Evolutionary conservation across 2,113 vertebrate genomes (phyloP), one percentile per base, ranked within the genome.

Genomic region (Girardinichthys multiradiatus): DNA sequence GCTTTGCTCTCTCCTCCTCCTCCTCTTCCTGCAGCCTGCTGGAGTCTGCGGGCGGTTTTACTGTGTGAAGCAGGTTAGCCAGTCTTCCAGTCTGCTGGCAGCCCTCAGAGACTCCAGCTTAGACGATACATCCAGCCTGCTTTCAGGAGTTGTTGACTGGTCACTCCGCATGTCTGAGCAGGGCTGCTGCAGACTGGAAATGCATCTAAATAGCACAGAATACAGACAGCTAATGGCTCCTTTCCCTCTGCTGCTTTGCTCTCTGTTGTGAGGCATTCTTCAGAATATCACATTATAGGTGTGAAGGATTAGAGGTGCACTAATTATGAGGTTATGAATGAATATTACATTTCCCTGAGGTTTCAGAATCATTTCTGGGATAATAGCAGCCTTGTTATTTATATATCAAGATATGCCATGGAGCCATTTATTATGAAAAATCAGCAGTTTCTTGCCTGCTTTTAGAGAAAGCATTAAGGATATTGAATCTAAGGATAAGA

Each of bases 311-410:
- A 85, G 68, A 68, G 75, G 60, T 71, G 0, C 1, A 15, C 72
- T 80, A 79, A 88, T 89, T 80, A 83, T 21, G 65, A 84, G 73
- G 73, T 73, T 77, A 65, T 83, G 78, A 88, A 83, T 82, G 68
- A 54, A 69, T 75, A 68, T 81, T 62, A 63, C 75, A 60, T 79
- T 75, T 86, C 78, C 79, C 80, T 29, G 72, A 84, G 79, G 79
- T 87, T 84, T 27, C 62, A 9, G 67, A 80, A 78, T 80, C 63
- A 45, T 85, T 77, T 80, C 68, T 74, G 68, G 83, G 73, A 86
- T 83, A 83, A 83, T 64, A 80, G 81, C 74, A 48, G 62, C 62
- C 27, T 72, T 84, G 61, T 79, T 82, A 84, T 86, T 87, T 74
- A 58, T 80, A 79, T 64, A 86, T 88, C 81, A 71, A 82, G 81